These are phyloP conservation scores for Xylota segnis DNA, from an alignment of 2,888 invertebrate genomes.

Conservation along the genomic window DNA sequence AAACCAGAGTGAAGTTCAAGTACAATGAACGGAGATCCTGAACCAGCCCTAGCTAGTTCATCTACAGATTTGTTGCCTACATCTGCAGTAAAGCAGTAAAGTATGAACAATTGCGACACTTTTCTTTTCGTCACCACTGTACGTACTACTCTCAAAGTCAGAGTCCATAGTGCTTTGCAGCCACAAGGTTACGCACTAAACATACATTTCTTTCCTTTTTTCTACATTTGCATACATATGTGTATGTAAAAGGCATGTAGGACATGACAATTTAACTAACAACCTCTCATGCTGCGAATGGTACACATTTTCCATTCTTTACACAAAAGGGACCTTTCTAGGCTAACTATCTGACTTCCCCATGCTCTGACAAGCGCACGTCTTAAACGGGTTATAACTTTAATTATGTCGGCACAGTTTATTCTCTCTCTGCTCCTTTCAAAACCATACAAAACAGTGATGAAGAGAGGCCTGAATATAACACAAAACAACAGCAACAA, in stretches of 20 bases:
- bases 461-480: neutral
- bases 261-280: constrained; percentile 30
- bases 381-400: constrained; percentile 32
- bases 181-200: constrained; percentile 28
- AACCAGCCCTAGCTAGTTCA: too few relatives aligned
- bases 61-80: too few relatives aligned
- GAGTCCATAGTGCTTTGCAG: neutral
- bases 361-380: neutral
- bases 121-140: neutral
- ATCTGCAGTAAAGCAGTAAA: too few relatives aligned
- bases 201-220: neutral
- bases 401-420: constrained; percentile 34
- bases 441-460: neutral
- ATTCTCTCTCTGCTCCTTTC: neutral
- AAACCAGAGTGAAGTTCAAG: too few relatives aligned
- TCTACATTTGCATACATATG: neutral
- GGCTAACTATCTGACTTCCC: neutral
- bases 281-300: constrained; percentile 1
- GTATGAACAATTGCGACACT: neutral
- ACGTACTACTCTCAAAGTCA: neutral
- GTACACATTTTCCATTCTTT: neutral
- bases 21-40: too few relatives aligned
- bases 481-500: constrained; percentile 5
- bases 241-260: neutral
- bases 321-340: neutral